Evolutionary conservation across 2,113 vertebrate genomes (phyloP), one percentile per base, ranked within the genome.

Genomic region (Chauna torquata): DNA sequence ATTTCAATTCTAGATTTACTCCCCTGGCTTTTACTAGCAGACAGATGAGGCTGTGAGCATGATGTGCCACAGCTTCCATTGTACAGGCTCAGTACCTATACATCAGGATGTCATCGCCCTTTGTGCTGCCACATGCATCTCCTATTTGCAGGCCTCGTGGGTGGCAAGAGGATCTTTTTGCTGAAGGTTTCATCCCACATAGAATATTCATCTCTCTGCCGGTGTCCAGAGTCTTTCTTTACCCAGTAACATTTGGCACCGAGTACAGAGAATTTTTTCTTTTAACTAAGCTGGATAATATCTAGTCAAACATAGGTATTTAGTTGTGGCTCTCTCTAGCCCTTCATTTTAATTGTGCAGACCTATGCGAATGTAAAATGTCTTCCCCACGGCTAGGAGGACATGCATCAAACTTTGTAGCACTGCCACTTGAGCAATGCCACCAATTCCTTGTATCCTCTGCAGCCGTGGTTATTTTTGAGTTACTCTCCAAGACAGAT

Each of bases 1-100:
- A 84, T 94, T 97, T 87, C 66, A 70, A 13, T 80, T 91, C 92
- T 85, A 87, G 77, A 87, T 95, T 94, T 95, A 87, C 70, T 95
- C 58, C 27, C 38, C 54, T 74, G 70, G 74, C 27, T 96, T 91
- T 94, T 76, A 50, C 69, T 62, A 82, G 52, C 65, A 91, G 74
- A 88, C 44, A 84, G 44, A 57, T 32, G 47, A 96, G 68, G 36
- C 68, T 82, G 66, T 23, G 50, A 82, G 49, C 0, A 0, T 65
- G 77, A 89, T 36, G 57, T 76, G 91, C 77, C 74, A 94, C 77
- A 80, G 40, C 28, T 87, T 87, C 81, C 49, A 59, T 45, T 49
- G 50, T 45, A 36, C 62, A 19, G 1, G 78, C 90, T 88, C 30
- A 0, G 55, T 62, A 94, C 74, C 86, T 87, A 28, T 47, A 91